A percentile compares a stretch with the other conserved stretches of the same genome.
These are phyloP conservation scores for Rhea americana DNA, from an alignment of 2,113 vertebrate genomes.

Conservation along the genomic window DNA sequence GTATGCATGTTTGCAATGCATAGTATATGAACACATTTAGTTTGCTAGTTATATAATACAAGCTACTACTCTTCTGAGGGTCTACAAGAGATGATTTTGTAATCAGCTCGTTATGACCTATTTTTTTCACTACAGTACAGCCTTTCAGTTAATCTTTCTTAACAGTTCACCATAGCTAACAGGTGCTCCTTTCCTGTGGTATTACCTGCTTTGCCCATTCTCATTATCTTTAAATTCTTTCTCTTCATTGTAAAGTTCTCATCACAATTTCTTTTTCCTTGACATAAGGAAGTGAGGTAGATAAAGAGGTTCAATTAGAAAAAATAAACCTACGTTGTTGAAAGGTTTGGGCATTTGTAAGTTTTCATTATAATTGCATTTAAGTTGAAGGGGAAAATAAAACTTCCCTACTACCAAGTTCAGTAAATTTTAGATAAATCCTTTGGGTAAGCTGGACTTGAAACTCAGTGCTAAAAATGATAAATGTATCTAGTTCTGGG, in stretches of 20 bases:
- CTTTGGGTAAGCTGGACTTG: background rate
- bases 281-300: background rate
- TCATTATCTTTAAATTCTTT: background rate
- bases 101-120: background rate
- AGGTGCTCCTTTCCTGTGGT: background rate
- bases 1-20: background rate
- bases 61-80: background rate
- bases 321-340: accelerated
- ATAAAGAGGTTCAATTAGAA: background rate
- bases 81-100: background rate
- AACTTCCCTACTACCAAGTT: background rate
- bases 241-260: background rate
- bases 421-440: constrained; percentile 22
- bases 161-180: background rate
- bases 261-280: background rate
- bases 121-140: background rate
- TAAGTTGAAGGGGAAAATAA: background rate
- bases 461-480: constrained; percentile 27
- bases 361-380: background rate
- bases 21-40: background rate
- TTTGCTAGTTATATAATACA: background rate
- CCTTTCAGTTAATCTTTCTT: constrained; percentile 9
- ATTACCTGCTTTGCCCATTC: background rate
- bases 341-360: background rate
- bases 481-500: background rate